Conservation (phyloP, 1,140 invertebrate species). For the Conus ventricosus region DNA sequence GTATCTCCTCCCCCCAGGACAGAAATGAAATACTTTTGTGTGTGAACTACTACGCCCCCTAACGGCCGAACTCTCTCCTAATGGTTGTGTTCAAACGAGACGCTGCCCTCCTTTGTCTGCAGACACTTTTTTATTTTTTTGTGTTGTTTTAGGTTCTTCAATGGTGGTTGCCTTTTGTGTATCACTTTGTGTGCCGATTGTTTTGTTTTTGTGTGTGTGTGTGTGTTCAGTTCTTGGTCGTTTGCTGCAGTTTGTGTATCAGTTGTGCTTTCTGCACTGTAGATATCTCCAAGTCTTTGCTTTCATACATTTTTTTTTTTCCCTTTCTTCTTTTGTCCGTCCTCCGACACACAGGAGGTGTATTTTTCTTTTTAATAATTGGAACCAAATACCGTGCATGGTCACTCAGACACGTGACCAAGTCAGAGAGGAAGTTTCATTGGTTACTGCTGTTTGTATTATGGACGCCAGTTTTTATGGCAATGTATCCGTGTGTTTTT, state of each 20-base stretch:
- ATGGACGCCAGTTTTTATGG: too few relatives aligned
- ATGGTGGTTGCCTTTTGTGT: background rate
- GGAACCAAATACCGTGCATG: too few relatives aligned
- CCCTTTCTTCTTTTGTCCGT: too few relatives aligned
- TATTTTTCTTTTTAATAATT: too few relatives aligned
- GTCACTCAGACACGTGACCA: too few relatives aligned
- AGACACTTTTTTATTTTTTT: background rate
- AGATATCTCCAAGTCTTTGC: too few relatives aligned
- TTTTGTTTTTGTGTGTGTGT: background rate
- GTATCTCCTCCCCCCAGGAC: background rate
- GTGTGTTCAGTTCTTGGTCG: background rate
- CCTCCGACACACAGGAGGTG: too few relatives aligned
- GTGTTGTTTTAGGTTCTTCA: background rate
- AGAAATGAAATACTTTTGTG: background rate
- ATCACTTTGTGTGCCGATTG: background rate
- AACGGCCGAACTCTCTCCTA: slow-evolving; percentile 15
- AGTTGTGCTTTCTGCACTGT: too few relatives aligned
- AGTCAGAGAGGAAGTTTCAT: too few relatives aligned
- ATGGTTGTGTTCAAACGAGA: slow-evolving; percentile 27
- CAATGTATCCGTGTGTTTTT: too few relatives aligned
- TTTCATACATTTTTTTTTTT: too few relatives aligned
- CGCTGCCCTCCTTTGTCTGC: slow-evolving; percentile 23
- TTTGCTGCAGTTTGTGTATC: background rate
- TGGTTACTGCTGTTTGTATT: too few relatives aligned
- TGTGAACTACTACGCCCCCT: background rate